phyloP scores from a whole-genome alignment of 2,797 vertebrate species.

The Gila robusta region DNA sequence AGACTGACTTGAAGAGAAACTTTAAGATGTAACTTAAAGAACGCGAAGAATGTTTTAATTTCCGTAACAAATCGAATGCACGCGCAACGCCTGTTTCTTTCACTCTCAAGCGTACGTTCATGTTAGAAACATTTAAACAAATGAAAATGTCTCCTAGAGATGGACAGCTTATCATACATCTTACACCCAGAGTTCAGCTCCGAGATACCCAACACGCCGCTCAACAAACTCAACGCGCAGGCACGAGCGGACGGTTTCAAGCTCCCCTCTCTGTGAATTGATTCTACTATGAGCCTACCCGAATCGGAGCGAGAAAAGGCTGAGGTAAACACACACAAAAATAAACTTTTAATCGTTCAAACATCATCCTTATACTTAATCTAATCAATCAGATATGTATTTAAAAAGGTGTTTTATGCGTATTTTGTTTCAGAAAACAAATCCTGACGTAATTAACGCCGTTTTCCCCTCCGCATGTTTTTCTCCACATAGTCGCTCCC shows the following conservation, averaged over 20 bases:
- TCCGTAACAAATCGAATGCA: constrained; percentile 8
- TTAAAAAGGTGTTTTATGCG: not conserved
- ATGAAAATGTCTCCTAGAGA: constrained; percentile 36
- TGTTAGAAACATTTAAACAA: constrained; percentile 15
- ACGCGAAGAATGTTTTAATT: constrained; percentile 36
- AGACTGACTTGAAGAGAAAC: not conserved
- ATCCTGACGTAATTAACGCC: not conserved
- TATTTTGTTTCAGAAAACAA: not conserved
- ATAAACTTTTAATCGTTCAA: constrained; percentile 17
- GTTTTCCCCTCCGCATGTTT: constrained; percentile 17
- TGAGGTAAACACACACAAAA: constrained; percentile 54
- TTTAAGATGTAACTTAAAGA: constrained; percentile 20
- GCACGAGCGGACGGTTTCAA: constrained; percentile 82
- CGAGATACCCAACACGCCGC: constrained; percentile 74
- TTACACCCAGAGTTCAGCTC: constrained; percentile 80
- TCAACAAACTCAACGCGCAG: constrained; percentile 76
- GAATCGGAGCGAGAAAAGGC: constrained; percentile 68
- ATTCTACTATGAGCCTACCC: constrained; percentile 85
- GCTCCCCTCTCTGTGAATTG: constrained; percentile 87
- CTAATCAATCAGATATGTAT: not conserved
- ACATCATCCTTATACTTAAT: constrained; percentile 59
- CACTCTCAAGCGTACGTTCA: constrained; percentile 3
- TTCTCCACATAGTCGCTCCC: constrained; percentile 48
- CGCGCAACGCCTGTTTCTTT: not conserved
- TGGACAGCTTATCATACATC: constrained; percentile 76